These are phyloP conservation scores for Caranx melampygus DNA, from an alignment of 2,113 vertebrate genomes.

Conservation along the genomic window DNA sequence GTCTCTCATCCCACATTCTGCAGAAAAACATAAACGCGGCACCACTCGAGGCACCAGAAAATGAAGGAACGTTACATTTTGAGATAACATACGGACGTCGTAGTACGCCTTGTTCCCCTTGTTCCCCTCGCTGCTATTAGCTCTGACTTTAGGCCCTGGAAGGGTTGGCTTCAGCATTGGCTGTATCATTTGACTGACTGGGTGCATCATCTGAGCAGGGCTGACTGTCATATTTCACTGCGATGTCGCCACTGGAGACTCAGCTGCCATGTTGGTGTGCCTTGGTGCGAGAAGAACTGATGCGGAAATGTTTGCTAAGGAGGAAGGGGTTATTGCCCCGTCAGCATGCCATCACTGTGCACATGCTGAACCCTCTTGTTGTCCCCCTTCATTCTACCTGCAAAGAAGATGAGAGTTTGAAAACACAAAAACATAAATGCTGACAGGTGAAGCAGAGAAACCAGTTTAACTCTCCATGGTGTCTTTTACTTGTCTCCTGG, in stretches of 20 bases:
- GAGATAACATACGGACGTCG: slow-evolving; percentile 28
- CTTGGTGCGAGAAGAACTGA: slow-evolving; percentile 36
- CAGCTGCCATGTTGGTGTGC: slow-evolving; percentile 58
- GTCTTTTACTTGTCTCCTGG: neutral
- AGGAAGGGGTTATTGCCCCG: slow-evolving; percentile 63
- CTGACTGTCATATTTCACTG: slow-evolving; percentile 70
- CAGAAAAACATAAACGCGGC: slow-evolving; percentile 59
- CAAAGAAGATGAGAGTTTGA: slow-evolving; percentile 29
- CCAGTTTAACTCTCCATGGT: neutral
- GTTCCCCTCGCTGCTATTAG: slow-evolving; percentile 28
- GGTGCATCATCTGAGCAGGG: slow-evolving; percentile 48
- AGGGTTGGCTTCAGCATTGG: slow-evolving; percentile 43
- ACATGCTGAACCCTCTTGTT: slow-evolving; percentile 44
- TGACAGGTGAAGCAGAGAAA: slow-evolving; percentile 13
- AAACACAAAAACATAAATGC: slow-evolving; percentile 13
- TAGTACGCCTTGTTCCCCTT: slow-evolving; percentile 19
- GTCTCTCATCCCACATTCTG: slow-evolving; percentile 61
- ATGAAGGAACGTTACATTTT: slow-evolving; percentile 17
- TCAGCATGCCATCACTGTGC: slow-evolving; percentile 57
- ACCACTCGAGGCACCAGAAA: slow-evolving; percentile 24
- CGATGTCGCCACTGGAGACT: slow-evolving; percentile 64
- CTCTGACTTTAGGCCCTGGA: slow-evolving; percentile 25
- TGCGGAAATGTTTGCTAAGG: slow-evolving; percentile 70
- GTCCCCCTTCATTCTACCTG: neutral
- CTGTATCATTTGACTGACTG: slow-evolving; percentile 56